These are phyloP conservation scores for Pararge aegeria DNA, from an alignment of 1,140 invertebrate species.

Conservation along the genomic window DNA sequence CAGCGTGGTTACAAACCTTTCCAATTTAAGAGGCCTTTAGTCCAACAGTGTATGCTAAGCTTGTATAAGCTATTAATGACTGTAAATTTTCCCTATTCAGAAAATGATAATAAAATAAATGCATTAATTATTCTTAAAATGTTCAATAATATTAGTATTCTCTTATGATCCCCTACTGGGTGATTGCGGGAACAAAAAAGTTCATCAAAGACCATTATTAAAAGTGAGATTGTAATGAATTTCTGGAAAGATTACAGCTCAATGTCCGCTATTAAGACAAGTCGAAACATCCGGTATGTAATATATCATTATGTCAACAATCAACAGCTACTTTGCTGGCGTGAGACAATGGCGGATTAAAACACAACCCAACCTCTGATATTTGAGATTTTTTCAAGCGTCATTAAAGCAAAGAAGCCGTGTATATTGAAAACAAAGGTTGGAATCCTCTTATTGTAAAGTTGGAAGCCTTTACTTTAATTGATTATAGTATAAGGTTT, in stretches of 20 bases:
- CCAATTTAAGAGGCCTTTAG: too few relatives aligned
- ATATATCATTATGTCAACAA: slow-evolving; percentile 27
- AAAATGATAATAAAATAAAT: too few relatives aligned
- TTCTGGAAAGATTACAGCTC: neutral
- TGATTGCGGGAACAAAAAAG: too few relatives aligned
- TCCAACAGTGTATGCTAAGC: too few relatives aligned
- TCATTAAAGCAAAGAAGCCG: slow-evolving; percentile 4
- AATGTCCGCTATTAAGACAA: slow-evolving; percentile 8
- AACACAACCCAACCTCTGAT: slow-evolving; percentile 21
- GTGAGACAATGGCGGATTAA: slow-evolving; percentile 31
- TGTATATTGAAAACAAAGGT: slow-evolving; percentile 6
- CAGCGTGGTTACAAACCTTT: too few relatives aligned
- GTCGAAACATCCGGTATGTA: slow-evolving; percentile 11
- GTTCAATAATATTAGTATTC: too few relatives aligned
- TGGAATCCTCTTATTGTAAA: neutral
- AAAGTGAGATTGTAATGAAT: neutral
- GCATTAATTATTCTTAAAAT: too few relatives aligned
- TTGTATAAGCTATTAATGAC: too few relatives aligned
- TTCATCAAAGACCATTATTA: slow-evolving; percentile 1
- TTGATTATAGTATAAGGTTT: too few relatives aligned
- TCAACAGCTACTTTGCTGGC: slow-evolving; percentile 11
- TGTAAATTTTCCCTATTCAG: too few relatives aligned
- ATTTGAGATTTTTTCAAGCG: slow-evolving; percentile 8
- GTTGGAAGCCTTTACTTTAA: neutral
- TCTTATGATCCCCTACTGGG: too few relatives aligned